Evolutionary conservation across 2,113 vertebrate genomes (phyloP), one percentile per base, ranked within the genome.

Genomic region (Ptyas mucosa): DNA sequence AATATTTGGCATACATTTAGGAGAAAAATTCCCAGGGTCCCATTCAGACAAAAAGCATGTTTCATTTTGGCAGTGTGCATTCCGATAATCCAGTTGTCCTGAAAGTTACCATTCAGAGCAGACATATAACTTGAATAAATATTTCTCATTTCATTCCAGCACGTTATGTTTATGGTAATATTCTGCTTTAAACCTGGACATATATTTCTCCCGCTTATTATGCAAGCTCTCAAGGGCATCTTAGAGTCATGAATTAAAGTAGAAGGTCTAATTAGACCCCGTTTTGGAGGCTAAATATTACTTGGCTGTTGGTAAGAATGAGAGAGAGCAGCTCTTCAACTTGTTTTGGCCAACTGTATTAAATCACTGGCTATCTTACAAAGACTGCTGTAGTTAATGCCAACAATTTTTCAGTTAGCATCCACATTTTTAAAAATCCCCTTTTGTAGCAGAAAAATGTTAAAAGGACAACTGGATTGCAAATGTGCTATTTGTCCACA

Each of bases 251-350:
- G 92, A 96, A 95, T 88, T 85, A 94, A 93, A 91, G 54, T 49
- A 93, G 89, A 92, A 96, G 91, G 91, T 88, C 93, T 87, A 95
- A 92, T 92, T 94, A 95, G 43, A 81, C 43, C 61, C 21, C 21
- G 29, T 57, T 87, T 54, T 29, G 58, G 24, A 57, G 2, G 24
- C 51, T 94, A 93, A 95, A 94, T 29, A 52, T 52, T 91, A 86
- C 86, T 93, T 93, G 24, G 88, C 69, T 87, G 93, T 92, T 88
- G 88, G 61, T 15, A 64, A 20, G 0, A 1, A 2, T 15, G 91
- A 43, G 89, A 93, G 58, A 94, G 75, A 43, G 69, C n/a, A 94
- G 15, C 0, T 0, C 69, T 93, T 90, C 69, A 46, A 23, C 8
- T 57, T 88, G 86, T 89, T 94, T 89, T 94, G 86, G 18, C 0